These are phyloP conservation scores for Paradoxurus hermaphroditus DNA, from an alignment of 2,113 vertebrate genomes.

Conservation along the genomic window DNA sequence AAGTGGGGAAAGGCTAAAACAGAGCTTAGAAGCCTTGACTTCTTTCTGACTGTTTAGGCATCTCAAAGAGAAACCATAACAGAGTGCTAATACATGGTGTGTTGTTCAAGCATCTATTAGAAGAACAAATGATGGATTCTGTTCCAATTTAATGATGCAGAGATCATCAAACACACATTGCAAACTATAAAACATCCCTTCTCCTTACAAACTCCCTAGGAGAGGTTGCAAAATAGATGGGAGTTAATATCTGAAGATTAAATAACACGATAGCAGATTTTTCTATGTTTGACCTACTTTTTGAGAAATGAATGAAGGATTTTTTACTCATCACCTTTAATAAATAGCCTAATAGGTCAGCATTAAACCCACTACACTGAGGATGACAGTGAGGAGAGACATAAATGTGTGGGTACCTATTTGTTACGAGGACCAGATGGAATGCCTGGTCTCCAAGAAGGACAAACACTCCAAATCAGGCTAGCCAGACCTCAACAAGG, in stretches of 20 bases:
- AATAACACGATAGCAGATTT: slow-evolving; percentile 42
- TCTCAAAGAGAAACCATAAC: slow-evolving; percentile 25
- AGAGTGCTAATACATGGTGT: background rate
- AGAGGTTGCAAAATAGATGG: slow-evolving; percentile 39
- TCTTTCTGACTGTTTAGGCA: background rate
- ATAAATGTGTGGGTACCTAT: background rate
- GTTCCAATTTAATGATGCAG: slow-evolving; percentile 62
- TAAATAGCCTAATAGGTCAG: slow-evolving; percentile 25
- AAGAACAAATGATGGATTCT: slow-evolving; percentile 53
- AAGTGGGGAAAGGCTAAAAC: background rate
- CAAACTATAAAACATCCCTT: slow-evolving; percentile 49
- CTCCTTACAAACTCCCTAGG: background rate
- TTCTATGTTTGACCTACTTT: slow-evolving; percentile 60
- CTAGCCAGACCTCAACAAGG: background rate
- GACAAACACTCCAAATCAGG: background rate
- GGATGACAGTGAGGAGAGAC: background rate
- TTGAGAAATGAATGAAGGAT: background rate
- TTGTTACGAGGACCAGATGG: background rate
- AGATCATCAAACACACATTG: slow-evolving; percentile 52
- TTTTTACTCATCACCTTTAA: background rate
- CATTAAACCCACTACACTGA: background rate
- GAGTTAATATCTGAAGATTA: slow-evolving; percentile 71
- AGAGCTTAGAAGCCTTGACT: background rate
- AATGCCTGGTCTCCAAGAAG: background rate
- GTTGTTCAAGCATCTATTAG: slow-evolving; percentile 39